Evolutionary conservation across 2,888 invertebrate species (phyloP), one percentile per base, ranked within the genome.

Genomic region (Lasioglossum oenotherae): DNA sequence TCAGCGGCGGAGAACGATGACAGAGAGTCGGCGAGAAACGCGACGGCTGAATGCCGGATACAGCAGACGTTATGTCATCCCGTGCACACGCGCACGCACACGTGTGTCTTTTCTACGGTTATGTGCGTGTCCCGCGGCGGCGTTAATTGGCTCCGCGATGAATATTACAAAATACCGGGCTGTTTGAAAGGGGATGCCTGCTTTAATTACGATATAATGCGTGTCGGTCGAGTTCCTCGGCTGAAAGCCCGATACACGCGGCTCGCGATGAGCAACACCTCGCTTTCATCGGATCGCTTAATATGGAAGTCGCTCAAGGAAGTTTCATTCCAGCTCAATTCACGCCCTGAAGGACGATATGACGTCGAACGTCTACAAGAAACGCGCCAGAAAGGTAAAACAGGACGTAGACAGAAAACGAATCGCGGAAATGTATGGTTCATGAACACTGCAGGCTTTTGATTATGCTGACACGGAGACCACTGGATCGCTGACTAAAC

Each of bases 171-270:
- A 88, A 88, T 78, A 87, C 82, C 81, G 44, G 19, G 78, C 44
- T 67, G 80, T 46, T 74, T 86, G 81, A 87, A 88, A 81, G 72
- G 79, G 76, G 71, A 74, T 57, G 69, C 64, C 69, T 77, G 85
- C 57, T 82, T 84, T 88, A 88, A 88, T 88, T 88, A 87, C 75
- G 86, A 88, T 84, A 88, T 88, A 88, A 88, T 86, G 75, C 83
- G 78, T 74, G 79, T 57, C 75, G 60, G 69, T 72, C 80, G 81
- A 71, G 81, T 79, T 83, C 19, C 76, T 46, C 71, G 41, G 79
- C 76, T 84, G 79, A 81, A 86, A 74, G 76, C 60, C 67, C 49
- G 81, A 86, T 71, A 74, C 71, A 44, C 35, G 35, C 67, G 73
- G 49, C 57, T 46, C 76, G 57, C 82, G 73, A 44, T 64, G 74